Conservation (phyloP, 2,797 vertebrate genomes). For the Allobates femoralis region DNA sequence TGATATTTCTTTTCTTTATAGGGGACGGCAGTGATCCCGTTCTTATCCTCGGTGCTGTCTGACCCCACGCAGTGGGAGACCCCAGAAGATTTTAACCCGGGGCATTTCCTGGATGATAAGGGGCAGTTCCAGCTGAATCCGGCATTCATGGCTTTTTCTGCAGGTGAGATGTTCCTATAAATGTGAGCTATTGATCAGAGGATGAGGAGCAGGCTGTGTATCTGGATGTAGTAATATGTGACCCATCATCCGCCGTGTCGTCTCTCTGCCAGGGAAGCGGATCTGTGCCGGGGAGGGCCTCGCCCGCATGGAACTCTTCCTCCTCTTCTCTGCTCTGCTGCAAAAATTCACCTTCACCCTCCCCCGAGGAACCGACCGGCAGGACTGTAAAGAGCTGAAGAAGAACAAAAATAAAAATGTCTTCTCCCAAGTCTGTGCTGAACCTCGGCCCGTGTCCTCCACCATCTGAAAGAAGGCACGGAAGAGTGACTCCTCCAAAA, state of each 20-base stretch:
- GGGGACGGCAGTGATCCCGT: constrained; percentile 67
- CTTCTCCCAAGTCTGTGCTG: background rate
- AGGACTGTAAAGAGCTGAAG: background rate
- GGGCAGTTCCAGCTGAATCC: constrained; percentile 67
- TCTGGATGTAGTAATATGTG: background rate
- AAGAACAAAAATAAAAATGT: background rate
- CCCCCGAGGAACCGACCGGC: no score
- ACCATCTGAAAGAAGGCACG: background rate
- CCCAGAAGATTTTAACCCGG: constrained; percentile 65
- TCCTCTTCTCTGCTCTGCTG: no score
- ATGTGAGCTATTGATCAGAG: no score
- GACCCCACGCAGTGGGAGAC: constrained; percentile 67
- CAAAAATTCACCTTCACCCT: no score
- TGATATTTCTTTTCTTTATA: constrained; percentile 30
- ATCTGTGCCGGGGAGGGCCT: no score
- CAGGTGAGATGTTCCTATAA: constrained; percentile 57
- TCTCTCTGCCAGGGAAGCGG: no score
- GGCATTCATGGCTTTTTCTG: constrained; percentile 70
- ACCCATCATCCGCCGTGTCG: background rate
- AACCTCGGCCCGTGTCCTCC: constrained; percentile 3
- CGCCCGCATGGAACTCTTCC: no score
- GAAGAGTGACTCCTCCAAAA: no score
- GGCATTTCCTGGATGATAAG: constrained; percentile 66
- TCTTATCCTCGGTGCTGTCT: constrained; percentile 66
- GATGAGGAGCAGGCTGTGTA: background rate